Base-by-base conservation (phyloP, 2,113 vertebrate species). In the Arothron firmamentum region DNA sequence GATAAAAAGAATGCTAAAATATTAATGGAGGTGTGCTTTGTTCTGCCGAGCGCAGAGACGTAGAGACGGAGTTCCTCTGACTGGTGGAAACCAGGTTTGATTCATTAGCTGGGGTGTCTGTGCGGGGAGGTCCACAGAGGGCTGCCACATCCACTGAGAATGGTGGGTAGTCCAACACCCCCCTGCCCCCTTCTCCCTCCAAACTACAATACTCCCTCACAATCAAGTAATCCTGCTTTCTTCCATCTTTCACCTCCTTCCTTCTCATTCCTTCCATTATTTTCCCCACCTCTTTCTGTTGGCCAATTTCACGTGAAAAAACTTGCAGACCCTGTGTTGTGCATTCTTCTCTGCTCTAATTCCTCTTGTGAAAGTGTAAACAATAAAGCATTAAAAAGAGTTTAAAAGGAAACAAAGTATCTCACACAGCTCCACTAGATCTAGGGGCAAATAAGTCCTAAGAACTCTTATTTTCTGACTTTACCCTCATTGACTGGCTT, bases 1-100 rank as follows among this genome's bases (percentile, higher is more conserved):
- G 92, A 94, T 95, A 83, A 95, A 94, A 93, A 89, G 87, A 91
- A 92, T 51, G 82, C 90, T 96, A 85, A 95, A 97, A 96, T 96
- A 96, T 97, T 95, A 94, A 97, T 95, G 91, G 87, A 74, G 82
- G 83, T 86, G 64, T 90, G 92, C 93, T 95, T 94, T 96, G 94
- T 95, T 95, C 93, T 94, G 88, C 54, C 4, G 86, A 89, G 90
- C 91, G 79, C 86, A 86, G 79, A 91, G 92, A 88, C 85, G 72
- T 83, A 82, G 88, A 91, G 84, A 92, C 63, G 57, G 60, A 72
- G 88, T 90, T 92, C 90, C 90, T 89, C 90, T 90, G 87, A 90
- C 89, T 60, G 79, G 62, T 65, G 85, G 89, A 92, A 92, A 92
- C 88, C 93, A 92, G 92, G 89, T 91, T 90, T 62, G 91, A 92